phyloP scores from a whole-genome alignment of 1,140 invertebrate genomes.

The Diorhabda carinulata region DNA sequence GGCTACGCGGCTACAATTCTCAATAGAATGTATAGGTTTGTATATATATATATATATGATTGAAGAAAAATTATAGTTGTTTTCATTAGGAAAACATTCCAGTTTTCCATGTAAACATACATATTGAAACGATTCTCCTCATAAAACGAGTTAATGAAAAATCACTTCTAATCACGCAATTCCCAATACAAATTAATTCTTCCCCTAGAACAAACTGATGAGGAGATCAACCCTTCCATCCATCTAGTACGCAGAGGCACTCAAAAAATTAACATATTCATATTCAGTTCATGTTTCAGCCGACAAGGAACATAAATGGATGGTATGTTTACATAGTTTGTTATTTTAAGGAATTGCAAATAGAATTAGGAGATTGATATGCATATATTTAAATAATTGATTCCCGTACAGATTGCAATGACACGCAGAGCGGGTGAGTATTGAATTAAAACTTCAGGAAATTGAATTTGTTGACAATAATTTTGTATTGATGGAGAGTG shows the following conservation, averaged over 20 bases:
- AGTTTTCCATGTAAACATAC: too few relatives aligned
- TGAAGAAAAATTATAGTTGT: too few relatives aligned
- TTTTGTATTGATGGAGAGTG: too few relatives aligned
- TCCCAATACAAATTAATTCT: too few relatives aligned
- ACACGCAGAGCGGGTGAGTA: background rate
- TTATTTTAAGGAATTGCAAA: conserved; percentile 25
- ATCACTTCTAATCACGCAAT: too few relatives aligned
- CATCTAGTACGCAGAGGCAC: background rate
- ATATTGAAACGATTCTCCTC: too few relatives aligned
- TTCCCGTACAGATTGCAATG: conserved; percentile 12
- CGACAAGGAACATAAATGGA: conserved; percentile 15
- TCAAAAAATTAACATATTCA: conserved; percentile 16
- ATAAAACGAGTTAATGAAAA: too few relatives aligned
- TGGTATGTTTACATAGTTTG: conserved; percentile 22
- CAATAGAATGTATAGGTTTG: too few relatives aligned
- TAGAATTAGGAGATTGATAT: conserved; percentile 17
- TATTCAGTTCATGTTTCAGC: conserved; percentile 9
- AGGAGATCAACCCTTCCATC: background rate
- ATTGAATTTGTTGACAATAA: conserved; percentile 10
- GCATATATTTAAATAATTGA: conserved; percentile 24
- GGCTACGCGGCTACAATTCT: too few relatives aligned
- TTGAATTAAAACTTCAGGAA: conserved; percentile 20
- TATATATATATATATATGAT: too few relatives aligned
- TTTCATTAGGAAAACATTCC: too few relatives aligned
- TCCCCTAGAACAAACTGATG: too few relatives aligned